Conservation (phyloP, 2,113 vertebrate genomes). For the Paedocypris sp. region DNA sequence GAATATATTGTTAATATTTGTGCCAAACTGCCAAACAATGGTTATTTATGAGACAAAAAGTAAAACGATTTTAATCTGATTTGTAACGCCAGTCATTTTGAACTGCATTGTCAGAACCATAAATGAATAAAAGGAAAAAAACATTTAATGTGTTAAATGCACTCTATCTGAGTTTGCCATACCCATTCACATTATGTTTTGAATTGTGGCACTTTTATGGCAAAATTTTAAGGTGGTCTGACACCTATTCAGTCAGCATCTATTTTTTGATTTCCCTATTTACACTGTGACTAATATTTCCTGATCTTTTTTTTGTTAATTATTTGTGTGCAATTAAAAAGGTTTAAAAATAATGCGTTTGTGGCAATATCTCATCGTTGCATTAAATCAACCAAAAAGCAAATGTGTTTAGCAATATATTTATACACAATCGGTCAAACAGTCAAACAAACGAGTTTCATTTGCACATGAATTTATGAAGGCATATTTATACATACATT, state of each 20-base stretch:
- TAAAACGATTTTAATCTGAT: too few species aligned
- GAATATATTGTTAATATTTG: too few species aligned
- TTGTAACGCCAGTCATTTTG: too few species aligned
- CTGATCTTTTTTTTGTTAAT: background rate
- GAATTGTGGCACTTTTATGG: too few species aligned
- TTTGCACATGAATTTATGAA: slow-evolving; percentile 68
- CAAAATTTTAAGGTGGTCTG: too few species aligned
- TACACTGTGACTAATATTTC: slow-evolving; percentile 14
- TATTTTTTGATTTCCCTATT: slow-evolving; percentile 16
- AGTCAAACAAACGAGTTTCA: slow-evolving; percentile 58
- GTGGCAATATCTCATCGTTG: slow-evolving; percentile 35
- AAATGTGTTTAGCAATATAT: slow-evolving; percentile 62
- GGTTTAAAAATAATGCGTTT: slow-evolving; percentile 49
- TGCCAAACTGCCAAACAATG: too few species aligned
- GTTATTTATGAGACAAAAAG: too few species aligned
- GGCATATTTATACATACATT: slow-evolving; percentile 67
- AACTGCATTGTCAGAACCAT: too few species aligned
- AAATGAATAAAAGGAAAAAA: too few species aligned
- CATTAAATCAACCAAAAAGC: slow-evolving; percentile 30
- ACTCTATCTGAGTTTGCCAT: too few species aligned
- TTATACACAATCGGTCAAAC: slow-evolving; percentile 51
- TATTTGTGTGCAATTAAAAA: slow-evolving; percentile 40
- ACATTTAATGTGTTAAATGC: too few species aligned
- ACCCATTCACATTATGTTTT: too few species aligned
- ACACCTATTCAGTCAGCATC: slow-evolving; percentile 9